Base-by-base conservation (phyloP, 1,140 invertebrate species). In the Drosophila ambigua region DNA sequence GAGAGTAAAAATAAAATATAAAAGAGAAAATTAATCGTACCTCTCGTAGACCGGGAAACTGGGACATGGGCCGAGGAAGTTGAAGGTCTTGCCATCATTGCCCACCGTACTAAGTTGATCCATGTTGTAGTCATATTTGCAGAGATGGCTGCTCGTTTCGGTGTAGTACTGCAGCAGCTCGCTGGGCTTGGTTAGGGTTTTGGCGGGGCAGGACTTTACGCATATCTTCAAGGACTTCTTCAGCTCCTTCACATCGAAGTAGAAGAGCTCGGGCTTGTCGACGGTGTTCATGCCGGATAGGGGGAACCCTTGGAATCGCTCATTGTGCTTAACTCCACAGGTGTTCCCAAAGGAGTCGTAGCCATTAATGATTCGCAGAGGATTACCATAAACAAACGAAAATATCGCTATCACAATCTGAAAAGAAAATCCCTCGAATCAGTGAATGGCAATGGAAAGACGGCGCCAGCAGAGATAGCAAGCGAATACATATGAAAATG, bases 281-380 rank as follows among this genome's bases (percentile, higher is more conserved):
- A 93, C 94, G 49, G 96, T 97, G 88, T 97, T 96, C 71, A 95
- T 93, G 13, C 97, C 97, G 13, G 97, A 96, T 39, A 96, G 92
- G 5, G 95, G 94, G 77, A 96, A 94, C 77, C 95, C 95, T 28
- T 94, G 94, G 68, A 97, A 95, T 68, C 95, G 94, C 69, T 95
- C 94, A 91, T 97, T 96, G 67, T 95, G 95, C 74, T 95, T 95
- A 48, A 96, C 95, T 23, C 97, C 97, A 92, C 98, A 99, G 31
- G 97, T 97, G 92, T 99, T 98, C n/a, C 98, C 98, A 93, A 97
- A 98, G 72, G 97, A 98, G 91, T 99, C 98, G 92, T 97, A 98
- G 48, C 98, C 98, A 94, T 98, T 97, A 63, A 98, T 95, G 5
- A 98, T 93, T 67, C 97, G 94, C 74, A 95, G 92, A 4, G 97